Percentiles rank a stretch among this genome's conserved stretches.
Evolutionary conservation across 2,113 vertebrate species (phyloP).

Genomic region (Galemys pyrenaicus): DNA sequence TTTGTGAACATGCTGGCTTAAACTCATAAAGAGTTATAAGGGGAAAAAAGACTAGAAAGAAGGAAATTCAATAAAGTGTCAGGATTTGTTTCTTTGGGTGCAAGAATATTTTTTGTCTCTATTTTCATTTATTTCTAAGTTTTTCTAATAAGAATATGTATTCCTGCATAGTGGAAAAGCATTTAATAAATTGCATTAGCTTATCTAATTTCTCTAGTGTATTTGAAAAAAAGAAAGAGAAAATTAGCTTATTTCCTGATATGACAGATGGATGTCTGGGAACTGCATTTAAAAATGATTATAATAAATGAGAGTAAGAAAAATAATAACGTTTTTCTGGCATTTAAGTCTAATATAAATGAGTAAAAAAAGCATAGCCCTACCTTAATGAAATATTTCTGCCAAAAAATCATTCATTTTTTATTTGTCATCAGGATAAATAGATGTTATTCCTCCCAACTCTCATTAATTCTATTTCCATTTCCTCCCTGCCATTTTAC

Average conservation of each 20-base stretch:
- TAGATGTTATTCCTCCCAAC: conserved; percentile 21
- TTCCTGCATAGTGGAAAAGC: conserved; percentile 41
- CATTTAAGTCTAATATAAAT: conserved; percentile 71
- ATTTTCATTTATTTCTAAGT: conserved; percentile 30
- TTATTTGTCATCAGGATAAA: conserved; percentile 69
- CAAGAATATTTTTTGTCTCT: neutral
- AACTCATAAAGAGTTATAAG: neutral
- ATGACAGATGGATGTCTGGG: conserved; percentile 77
- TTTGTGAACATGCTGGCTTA: conserved; percentile 28
- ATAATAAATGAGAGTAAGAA: conserved; percentile 76
- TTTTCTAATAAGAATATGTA: conserved; percentile 20
- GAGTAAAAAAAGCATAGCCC: conserved; percentile 62
- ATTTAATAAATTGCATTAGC: conserved; percentile 25
- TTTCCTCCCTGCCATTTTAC: neutral
- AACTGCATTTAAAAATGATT: conserved; percentile 70
- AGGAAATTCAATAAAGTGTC: conserved; percentile 13
- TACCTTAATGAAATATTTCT: conserved; percentile 76
- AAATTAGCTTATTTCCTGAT: conserved; percentile 72
- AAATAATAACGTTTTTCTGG: conserved; percentile 79
- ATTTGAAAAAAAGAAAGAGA: conserved; percentile 57
- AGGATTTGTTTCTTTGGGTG: neutral
- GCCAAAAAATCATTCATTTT: conserved; percentile 72
- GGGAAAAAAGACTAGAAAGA: neutral
- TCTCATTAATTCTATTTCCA: conserved; percentile 32
- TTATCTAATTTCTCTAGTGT: conserved; percentile 57